Conservation (phyloP, 2,888 invertebrate species). For the Drosophila paramelanica region DNA sequence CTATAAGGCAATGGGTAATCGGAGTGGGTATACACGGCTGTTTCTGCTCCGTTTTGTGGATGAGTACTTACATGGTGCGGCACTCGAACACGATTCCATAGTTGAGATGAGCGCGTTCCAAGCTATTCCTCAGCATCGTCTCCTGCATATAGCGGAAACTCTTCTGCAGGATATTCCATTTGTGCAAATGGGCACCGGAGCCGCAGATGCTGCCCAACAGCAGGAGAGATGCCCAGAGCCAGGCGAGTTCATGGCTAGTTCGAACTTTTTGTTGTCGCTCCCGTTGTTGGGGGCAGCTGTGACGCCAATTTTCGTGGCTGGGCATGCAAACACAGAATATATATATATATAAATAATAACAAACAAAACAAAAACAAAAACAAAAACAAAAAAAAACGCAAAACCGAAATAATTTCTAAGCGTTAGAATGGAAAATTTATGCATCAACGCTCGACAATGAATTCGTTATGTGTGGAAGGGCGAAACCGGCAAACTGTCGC, state of each 20-base stretch:
- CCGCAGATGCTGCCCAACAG: conserved; percentile 33
- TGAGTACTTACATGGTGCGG: conserved; percentile 77
- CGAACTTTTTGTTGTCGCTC: conserved; percentile 10
- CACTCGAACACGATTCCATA: conserved; percentile 81
- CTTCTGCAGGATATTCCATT: conserved; percentile 67
- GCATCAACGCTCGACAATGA: conserved; percentile 10
- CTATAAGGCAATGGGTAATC: conserved; percentile 34
- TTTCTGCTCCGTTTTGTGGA: background rate
- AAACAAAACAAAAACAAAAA: background rate
- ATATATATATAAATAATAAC: no score
- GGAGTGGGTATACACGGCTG: background rate
- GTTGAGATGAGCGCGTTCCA: conserved; percentile 78
- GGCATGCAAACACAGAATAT: conserved; percentile 45
- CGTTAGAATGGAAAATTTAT: conserved; percentile 4
- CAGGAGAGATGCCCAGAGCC: conserved; percentile 23
- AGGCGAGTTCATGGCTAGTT: conserved; percentile 10
- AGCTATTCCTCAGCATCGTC: conserved; percentile 74
- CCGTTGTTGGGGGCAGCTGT: conserved; percentile 20
- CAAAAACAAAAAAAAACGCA: background rate
- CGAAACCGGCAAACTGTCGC: conserved; percentile 14
- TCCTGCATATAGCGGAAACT: conserved; percentile 78
- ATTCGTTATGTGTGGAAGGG: conserved; percentile 7
- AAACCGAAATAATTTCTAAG: background rate
- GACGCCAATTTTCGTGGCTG: conserved; percentile 40
- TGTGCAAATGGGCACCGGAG: conserved; percentile 46